A percentile compares a stretch with the other conserved stretches of the same genome.
phyloP scores from a whole-genome alignment of 2,888 invertebrate genomes.

The Steinernema scapterisci region DNA sequence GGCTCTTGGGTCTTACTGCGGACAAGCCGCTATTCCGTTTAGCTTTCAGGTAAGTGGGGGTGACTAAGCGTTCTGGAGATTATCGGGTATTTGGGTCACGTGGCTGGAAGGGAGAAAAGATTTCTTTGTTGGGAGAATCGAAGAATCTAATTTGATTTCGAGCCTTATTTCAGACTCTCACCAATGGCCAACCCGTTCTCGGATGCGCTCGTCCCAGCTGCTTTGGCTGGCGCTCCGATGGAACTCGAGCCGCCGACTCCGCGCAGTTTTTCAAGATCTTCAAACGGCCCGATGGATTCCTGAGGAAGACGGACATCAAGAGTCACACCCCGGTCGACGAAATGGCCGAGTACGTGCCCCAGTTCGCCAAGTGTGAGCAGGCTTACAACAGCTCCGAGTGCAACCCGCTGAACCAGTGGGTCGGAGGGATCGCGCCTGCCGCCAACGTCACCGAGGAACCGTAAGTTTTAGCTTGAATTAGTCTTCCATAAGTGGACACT shows the following conservation, averaged over 20 bases:
- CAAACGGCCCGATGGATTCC: constrained; percentile 35
- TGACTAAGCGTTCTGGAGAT: too few species aligned
- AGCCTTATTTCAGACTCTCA: constrained; percentile 45
- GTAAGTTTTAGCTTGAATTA: too few species aligned
- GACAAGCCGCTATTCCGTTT: constrained; percentile 53
- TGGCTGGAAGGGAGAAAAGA: too few species aligned
- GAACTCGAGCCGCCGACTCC: constrained; percentile 38
- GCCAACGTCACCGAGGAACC: constrained; percentile 36
- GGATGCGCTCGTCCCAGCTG: constrained; percentile 57
- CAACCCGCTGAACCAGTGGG: constrained; percentile 27
- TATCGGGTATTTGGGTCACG: too few species aligned
- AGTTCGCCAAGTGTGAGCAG: constrained; percentile 33
- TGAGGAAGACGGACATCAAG: constrained; percentile 24
- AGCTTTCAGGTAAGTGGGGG: constrained; percentile 48
- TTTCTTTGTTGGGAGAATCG: too few species aligned
- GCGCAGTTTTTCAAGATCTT: constrained; percentile 36
- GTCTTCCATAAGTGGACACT: too few species aligned
- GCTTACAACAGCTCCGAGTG: constrained; percentile 34
- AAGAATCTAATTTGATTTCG: background rate
- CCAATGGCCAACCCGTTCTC: constrained; percentile 52
- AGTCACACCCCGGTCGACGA: background rate
- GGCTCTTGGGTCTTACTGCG: constrained; percentile 52
- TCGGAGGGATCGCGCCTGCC: constrained; percentile 36
- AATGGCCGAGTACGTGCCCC: background rate
- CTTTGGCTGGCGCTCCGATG: constrained; percentile 47